A percentile compares a stretch with the other conserved stretches of the same genome.
Conservation (phyloP, 2,888 invertebrate genomes). For the Gymnosoma rotundatum region DNA sequence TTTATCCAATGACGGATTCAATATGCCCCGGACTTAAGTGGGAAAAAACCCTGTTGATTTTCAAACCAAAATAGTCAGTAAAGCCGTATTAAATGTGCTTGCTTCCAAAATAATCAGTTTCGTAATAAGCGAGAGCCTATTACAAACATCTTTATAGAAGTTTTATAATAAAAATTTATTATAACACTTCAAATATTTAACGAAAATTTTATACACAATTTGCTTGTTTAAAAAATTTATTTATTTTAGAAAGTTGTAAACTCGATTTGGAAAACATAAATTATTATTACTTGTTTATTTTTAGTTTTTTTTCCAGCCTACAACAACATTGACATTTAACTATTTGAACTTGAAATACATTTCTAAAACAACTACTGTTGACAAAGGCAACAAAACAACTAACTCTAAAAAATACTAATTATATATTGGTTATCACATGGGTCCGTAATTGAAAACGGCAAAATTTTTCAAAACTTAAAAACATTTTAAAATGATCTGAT, state of each 20-base stretch:
- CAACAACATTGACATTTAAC: conserved; percentile 32
- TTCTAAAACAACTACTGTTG: background rate
- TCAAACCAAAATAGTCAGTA: no score
- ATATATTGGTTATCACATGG: conserved; percentile 15
- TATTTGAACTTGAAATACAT: conserved; percentile 40
- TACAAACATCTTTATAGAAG: no score
- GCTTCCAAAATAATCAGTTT: no score
- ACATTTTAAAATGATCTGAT: background rate
- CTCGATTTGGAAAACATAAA: background rate
- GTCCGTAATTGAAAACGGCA: background rate
- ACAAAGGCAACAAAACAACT: conserved; percentile 12
- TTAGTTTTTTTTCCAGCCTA: background rate
- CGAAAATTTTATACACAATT: background rate
- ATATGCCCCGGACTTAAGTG: no score
- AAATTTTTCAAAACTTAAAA: background rate
- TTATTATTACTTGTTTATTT: no score
- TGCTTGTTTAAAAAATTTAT: background rate
- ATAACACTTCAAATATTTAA: no score
- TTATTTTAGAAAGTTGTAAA: conserved; percentile 28
- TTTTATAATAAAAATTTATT: no score
- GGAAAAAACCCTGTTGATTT: no score
- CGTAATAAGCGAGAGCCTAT: no score
- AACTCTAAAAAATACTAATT: background rate
- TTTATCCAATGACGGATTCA: no score
- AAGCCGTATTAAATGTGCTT: no score